These are phyloP conservation scores for Montipora foliosa DNA, from an alignment of 64 coral and sea anemone species.

Conservation along the genomic window DNA sequence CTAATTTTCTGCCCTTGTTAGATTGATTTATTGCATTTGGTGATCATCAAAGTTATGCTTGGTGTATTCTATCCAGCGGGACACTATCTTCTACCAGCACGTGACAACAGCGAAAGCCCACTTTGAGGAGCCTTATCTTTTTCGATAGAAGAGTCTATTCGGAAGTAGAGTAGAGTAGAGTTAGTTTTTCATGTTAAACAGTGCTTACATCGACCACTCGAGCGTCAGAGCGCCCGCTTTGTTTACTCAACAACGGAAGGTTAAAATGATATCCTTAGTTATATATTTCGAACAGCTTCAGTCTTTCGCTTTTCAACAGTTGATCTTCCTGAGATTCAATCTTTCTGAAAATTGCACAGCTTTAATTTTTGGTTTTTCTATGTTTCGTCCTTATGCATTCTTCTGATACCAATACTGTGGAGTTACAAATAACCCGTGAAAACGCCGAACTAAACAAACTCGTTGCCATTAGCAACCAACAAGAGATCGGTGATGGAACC, in stretches of 20 bases:
- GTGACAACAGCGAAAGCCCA: not conserved
- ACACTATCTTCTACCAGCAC: not conserved
- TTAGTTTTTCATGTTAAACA: not conserved
- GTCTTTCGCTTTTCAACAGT: not conserved
- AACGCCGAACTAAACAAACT: not conserved
- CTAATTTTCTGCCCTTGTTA: not conserved
- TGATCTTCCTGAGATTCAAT: not conserved
- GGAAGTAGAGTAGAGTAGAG: too few relatives aligned
- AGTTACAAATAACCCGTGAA: not conserved
- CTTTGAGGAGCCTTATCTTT: not conserved
- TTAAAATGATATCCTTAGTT: not conserved
- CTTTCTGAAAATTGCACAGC: not conserved
- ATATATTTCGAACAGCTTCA: not conserved
- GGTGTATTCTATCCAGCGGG: not conserved
- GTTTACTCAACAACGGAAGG: constrained; percentile 14
- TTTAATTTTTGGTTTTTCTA: not conserved
- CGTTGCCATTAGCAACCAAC: constrained; percentile 16
- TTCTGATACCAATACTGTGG: not conserved
- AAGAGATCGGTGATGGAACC: too few relatives aligned
- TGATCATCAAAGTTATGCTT: not conserved
- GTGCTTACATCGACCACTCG: not conserved
- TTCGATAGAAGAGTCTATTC: not conserved
- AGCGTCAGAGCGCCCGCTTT: constrained; percentile 29
- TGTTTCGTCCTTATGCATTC: not conserved
- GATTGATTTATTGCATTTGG: not conserved